Conservation (phyloP, 2,888 invertebrate species). For the Allophyes oxyacanthae region DNA sequence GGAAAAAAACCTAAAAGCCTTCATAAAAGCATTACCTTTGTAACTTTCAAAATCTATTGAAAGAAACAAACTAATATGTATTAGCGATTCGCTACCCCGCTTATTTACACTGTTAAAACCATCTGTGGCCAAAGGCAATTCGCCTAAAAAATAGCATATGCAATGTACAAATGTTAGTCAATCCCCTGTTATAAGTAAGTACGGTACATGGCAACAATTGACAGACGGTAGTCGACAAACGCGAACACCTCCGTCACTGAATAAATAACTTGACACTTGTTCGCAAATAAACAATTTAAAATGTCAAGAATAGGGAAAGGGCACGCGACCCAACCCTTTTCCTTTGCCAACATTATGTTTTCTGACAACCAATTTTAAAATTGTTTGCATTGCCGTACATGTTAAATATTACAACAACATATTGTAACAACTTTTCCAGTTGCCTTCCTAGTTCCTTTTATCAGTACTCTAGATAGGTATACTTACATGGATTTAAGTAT, state of each 20-base stretch:
- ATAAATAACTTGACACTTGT: slow-evolving; percentile 88
- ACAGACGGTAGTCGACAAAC: slow-evolving; percentile 45
- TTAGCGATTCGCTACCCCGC: neutral
- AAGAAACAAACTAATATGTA: neutral
- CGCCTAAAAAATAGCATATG: slow-evolving; percentile 17
- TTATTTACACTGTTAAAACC: slow-evolving; percentile 23
- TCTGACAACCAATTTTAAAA: slow-evolving; percentile 84
- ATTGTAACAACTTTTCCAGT: too few species aligned
- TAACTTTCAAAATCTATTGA: too few species aligned
- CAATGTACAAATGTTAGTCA: slow-evolving; percentile 3
- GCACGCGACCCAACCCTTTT: slow-evolving; percentile 80
- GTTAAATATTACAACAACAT: too few species aligned
- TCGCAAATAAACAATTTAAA: slow-evolving; percentile 89
- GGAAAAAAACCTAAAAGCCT: too few species aligned
- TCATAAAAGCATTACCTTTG: too few species aligned
- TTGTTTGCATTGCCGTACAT: slow-evolving; percentile 70
- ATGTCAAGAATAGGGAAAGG: slow-evolving; percentile 88
- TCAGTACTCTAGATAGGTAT: too few species aligned
- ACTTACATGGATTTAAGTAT: too few species aligned
- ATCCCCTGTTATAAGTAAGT: slow-evolving; percentile 2
- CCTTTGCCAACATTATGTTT: slow-evolving; percentile 81
- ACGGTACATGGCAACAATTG: slow-evolving; percentile 14
- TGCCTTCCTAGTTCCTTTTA: too few species aligned
- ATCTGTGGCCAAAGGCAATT: slow-evolving; percentile 25
- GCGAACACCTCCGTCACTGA: slow-evolving; percentile 67